Evolutionary conservation across 64 coral and sea anemone genomes (phyloP).

Genomic region (Montipora cactus): DNA sequence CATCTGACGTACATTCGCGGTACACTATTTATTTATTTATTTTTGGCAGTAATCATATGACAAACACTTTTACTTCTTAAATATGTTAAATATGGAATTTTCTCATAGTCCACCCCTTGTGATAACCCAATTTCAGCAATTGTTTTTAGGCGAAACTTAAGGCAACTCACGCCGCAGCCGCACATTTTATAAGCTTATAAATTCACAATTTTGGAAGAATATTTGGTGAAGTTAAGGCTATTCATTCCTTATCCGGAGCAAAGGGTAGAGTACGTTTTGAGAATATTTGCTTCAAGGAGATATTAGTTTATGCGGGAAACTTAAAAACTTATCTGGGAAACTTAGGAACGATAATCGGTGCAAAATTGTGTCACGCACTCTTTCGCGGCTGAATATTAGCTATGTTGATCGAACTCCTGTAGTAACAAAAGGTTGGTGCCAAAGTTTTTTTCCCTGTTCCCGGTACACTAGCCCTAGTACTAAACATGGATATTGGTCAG

Average conservation of each 20-base stretch:
- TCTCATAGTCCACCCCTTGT: not conserved
- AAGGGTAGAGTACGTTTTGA: too few species aligned
- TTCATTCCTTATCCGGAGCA: too few species aligned
- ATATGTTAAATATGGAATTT: not conserved
- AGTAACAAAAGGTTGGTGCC: not conserved
- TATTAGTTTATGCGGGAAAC: not conserved
- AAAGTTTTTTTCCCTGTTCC: constrained; percentile 20
- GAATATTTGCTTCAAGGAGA: not conserved
- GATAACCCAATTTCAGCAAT: not conserved
- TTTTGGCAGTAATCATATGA: not conserved
- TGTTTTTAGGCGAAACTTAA: not conserved
- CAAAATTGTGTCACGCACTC: not conserved
- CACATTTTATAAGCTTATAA: not conserved
- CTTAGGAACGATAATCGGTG: not conserved
- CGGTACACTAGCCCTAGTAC: constrained; percentile 13
- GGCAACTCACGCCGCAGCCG: not conserved
- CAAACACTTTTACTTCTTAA: not conserved
- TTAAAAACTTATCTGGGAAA: not conserved
- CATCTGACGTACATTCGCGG: not conserved
- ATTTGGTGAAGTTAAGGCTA: not conserved
- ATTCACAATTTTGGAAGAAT: not conserved
- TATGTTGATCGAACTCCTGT: not conserved
- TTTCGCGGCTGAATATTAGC: too few species aligned
- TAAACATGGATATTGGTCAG: constrained; percentile 29
- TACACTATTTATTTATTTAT: not conserved